Evolutionary conservation across 1,140 invertebrate genomes (phyloP).

Genomic region (Amyelois transitella): DNA sequence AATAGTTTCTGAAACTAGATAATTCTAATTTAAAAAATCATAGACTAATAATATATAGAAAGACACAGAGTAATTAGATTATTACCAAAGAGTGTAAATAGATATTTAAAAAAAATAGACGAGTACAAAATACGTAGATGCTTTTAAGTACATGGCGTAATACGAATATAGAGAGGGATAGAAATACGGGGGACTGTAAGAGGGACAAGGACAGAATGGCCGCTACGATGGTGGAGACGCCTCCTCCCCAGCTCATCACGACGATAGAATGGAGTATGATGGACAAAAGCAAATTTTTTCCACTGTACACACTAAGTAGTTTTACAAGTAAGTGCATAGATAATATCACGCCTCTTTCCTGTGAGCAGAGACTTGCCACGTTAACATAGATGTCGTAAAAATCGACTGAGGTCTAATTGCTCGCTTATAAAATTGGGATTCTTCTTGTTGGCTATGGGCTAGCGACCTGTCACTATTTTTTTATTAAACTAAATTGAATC

Average conservation of each 20-base stretch:
- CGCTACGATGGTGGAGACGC: slow-evolving; percentile 71
- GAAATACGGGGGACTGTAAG: neutral
- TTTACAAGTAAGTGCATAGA: slow-evolving; percentile 52
- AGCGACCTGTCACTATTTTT: too few relatives aligned
- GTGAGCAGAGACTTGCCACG: too few relatives aligned
- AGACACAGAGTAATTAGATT: neutral
- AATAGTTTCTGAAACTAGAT: slow-evolving; percentile 11
- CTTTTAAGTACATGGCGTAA: slow-evolving; percentile 39
- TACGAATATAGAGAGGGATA: slow-evolving; percentile 12
- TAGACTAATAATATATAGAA: slow-evolving; percentile 11
- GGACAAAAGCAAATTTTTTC: slow-evolving; percentile 95
- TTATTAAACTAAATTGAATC: too few relatives aligned
- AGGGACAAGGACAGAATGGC: slow-evolving; percentile 39
- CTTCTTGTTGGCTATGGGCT: too few relatives aligned
- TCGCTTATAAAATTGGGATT: too few relatives aligned
- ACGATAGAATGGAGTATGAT: slow-evolving; percentile 99
- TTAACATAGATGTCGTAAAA: too few relatives aligned
- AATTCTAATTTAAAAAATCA: slow-evolving; percentile 12
- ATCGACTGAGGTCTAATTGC: too few relatives aligned
- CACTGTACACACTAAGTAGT: slow-evolving; percentile 88
- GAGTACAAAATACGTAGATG: slow-evolving; percentile 29
- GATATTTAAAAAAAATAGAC: slow-evolving; percentile 7
- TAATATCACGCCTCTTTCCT: too few relatives aligned
- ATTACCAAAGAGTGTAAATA: slow-evolving; percentile 35
- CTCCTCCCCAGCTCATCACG: slow-evolving; percentile 80